Base-by-base conservation (phyloP, 2,797 vertebrate genomes). In the Galagoides demidoff region DNA sequence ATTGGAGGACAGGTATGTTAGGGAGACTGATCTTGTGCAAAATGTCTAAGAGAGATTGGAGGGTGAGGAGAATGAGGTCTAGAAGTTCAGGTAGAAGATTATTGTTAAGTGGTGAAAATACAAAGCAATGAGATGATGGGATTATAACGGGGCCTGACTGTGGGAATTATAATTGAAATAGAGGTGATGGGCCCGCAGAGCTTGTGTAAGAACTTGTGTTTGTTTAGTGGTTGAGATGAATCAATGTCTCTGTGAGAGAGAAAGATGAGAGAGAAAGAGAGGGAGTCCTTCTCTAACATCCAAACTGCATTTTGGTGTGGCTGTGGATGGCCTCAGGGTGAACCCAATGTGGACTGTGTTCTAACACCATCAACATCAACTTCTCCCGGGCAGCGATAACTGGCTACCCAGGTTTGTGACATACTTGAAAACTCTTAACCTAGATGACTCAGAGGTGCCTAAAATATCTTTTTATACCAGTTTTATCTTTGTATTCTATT, bases 291-390 rank as follows among this genome's bases (percentile, higher is more conserved):
- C 7, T 63, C 0, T 78, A 83, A 85, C 61, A 45, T 70, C 52
- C 29, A 14, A 12, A 14, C 27, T 37, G 13, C 59, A 66, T 74
- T 43, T 85, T 37, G 31, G 34, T 78, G 29, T 10, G 7, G 2
- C 10, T 37, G 5, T 63, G 3, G 10, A 37, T 17, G 64, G 20
- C 5, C 29, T 37, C 20, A 76, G 14, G 25, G 10, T 83, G 43
- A 92, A 27, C 3, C 9, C 34, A 61, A 6, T 16, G 43, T 39
- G 34, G 57, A 66, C 27, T 29, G 12, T 5, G 17, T 64, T 76
- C 3, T 13, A 17, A 9, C 16, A 31, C 3, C 39, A 64, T 45
- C 74, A 27, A 4, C 13, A 19, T 5, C 0, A 0, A 22, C 16
- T 68, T 3, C 20, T 73, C 10, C 49, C 1, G 29, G 31, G n/a